phyloP scores from a whole-genome alignment of 2,888 invertebrate genomes.

The Catocala sponsa region DNA sequence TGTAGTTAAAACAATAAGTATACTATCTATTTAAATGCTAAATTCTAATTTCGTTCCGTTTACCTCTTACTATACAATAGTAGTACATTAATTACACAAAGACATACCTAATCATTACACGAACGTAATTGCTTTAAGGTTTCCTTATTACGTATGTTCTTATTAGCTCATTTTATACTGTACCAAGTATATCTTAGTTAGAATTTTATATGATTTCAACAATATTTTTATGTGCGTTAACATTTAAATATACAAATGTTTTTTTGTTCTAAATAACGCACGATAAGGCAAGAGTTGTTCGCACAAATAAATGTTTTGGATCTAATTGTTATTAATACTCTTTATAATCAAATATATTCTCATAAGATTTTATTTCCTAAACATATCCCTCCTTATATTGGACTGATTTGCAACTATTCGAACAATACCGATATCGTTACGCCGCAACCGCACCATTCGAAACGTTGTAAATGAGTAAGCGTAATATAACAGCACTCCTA shows the following conservation, averaged over 20 bases:
- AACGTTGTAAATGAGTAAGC: constrained; percentile 1
- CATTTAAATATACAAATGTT: neutral
- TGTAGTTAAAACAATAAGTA: constrained; percentile 20
- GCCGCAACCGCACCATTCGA: neutral
- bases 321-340: neutral
- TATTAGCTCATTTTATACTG: constrained; percentile 16
- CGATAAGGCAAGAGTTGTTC: constrained; percentile 14
- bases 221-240: constrained; percentile 9
- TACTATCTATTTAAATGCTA: constrained; percentile 28
- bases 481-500: constrained; percentile 1
- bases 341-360: neutral
- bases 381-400: neutral
- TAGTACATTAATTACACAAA: constrained; percentile 9
- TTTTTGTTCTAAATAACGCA: constrained; percentile 6
- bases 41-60: constrained; percentile 26
- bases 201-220: constrained; percentile 15
- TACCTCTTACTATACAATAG: constrained; percentile 18
- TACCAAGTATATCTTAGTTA: constrained; percentile 11
- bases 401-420: neutral
- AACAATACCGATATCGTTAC: neutral
- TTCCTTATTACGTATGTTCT: constrained; percentile 22
- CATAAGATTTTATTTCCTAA: neutral
- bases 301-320: constrained; percentile 3
- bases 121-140: constrained; percentile 23
- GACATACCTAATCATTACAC: constrained; percentile 29